A percentile compares a stretch with the other conserved stretches of the same genome.
These are phyloP conservation scores for Entomobrya multifasciata DNA, from an alignment of 2,888 invertebrate species.

Conservation along the genomic window DNA sequence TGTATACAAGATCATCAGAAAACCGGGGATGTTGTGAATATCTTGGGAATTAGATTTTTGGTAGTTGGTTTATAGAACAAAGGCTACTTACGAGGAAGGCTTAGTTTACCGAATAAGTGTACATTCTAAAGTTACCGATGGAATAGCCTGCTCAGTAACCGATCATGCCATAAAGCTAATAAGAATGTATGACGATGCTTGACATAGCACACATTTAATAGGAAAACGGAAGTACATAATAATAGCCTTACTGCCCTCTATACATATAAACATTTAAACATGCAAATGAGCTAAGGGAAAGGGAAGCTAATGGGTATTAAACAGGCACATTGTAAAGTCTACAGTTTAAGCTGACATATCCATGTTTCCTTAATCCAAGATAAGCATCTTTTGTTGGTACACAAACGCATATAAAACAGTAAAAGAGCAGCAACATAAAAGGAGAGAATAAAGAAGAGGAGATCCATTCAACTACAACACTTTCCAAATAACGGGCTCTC, in stretches of 20 bases:
- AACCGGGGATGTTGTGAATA: slow-evolving; percentile 42
- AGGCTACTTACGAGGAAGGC: too few relatives aligned
- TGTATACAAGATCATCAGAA: slow-evolving; percentile 51
- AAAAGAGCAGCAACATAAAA: not conserved
- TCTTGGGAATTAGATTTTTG: slow-evolving; percentile 60
- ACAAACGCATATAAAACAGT: not conserved
- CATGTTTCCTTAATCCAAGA: slow-evolving; percentile 64
- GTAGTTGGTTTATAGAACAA: not conserved
- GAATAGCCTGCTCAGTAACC: too few relatives aligned
- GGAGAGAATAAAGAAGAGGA: not conserved
- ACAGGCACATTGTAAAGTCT: slow-evolving; percentile 60
- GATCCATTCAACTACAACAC: not conserved
- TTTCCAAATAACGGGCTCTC: too few relatives aligned
- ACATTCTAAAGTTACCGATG: too few relatives aligned
- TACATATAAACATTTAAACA: slow-evolving; percentile 66
- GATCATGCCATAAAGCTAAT: slow-evolving; percentile 24
- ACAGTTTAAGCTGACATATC: slow-evolving; percentile 20
- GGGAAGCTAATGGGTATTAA: slow-evolving; percentile 67
- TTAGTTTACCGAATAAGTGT: too few relatives aligned
- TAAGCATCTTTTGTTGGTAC: slow-evolving; percentile 48
- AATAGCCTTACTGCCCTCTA: slow-evolving; percentile 43
- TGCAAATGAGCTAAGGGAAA: slow-evolving; percentile 66
- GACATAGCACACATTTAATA: slow-evolving; percentile 52
- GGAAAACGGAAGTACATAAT: slow-evolving; percentile 61
- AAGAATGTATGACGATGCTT: not conserved